Conservation (phyloP, 2,113 vertebrate genomes). For the Smithornis capensis region DNA sequence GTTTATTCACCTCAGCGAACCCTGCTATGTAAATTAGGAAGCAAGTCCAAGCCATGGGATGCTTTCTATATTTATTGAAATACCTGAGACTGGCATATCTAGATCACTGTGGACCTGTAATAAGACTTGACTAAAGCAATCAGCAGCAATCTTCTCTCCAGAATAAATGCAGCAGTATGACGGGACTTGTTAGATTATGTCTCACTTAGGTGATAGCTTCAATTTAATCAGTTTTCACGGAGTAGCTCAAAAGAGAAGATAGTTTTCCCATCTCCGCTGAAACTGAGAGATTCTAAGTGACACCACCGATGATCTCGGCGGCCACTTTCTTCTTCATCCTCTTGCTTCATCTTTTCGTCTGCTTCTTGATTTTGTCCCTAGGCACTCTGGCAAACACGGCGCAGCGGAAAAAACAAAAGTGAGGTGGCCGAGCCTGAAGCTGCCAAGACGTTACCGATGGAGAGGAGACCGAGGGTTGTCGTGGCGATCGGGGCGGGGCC, state of each 20-base stretch:
- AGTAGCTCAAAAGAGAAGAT: not conserved
- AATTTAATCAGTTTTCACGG: not conserved
- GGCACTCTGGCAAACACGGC: not conserved
- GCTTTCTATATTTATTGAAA: not conserved
- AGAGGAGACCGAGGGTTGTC: not conserved
- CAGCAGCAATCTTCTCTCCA: not conserved
- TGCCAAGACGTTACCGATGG: not conserved
- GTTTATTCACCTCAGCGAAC: not conserved
- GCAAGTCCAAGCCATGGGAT: not conserved
- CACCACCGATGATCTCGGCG: not conserved
- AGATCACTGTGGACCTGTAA: not conserved
- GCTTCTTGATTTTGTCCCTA: not conserved
- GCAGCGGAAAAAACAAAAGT: fast-evolving
- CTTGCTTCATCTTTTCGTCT: not conserved
- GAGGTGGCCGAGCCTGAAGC: not conserved
- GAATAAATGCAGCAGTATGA: not conserved
- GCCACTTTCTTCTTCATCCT: not conserved
- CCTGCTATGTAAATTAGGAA: fast-evolving
- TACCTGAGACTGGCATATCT: not conserved
- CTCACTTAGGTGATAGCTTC: not conserved
- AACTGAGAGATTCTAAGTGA: not conserved
- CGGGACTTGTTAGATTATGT: not conserved
- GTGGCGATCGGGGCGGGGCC: not conserved
- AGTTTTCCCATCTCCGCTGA: not conserved
- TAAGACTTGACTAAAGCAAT: not conserved